Conservation (phyloP, 2,113 vertebrate species). For the Daboia siamensis region DNA sequence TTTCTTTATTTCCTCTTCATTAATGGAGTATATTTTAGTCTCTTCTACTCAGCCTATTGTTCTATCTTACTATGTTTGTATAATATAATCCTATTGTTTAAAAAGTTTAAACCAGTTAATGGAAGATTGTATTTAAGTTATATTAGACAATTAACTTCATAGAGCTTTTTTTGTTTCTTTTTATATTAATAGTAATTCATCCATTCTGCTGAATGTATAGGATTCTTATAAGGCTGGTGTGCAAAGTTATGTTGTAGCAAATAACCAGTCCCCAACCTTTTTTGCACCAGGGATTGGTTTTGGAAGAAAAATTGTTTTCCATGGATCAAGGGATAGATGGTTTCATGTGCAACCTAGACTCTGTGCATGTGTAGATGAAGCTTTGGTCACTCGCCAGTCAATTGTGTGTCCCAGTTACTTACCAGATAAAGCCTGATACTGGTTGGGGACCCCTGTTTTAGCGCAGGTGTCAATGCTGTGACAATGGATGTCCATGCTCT, state of each 20-base stretch:
- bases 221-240: neutral
- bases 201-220: neutral
- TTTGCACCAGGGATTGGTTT: neutral
- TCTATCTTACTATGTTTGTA: neutral
- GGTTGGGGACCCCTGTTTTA: no score
- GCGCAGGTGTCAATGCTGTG: no score
- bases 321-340: neutral
- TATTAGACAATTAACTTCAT: neutral
- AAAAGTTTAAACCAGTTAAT: neutral
- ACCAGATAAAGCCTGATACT: neutral
- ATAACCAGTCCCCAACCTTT: neutral
- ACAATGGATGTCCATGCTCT: no score
- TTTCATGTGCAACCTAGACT: neutral
- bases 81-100: neutral
- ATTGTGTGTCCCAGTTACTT: neutral
- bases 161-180: neutral
- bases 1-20: neutral
- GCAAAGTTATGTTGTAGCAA: neutral
- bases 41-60: neutral
- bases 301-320: neutral
- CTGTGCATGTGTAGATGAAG: neutral
- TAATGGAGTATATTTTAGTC: neutral
- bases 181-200: neutral
- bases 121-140: neutral
- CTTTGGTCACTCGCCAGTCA: accelerated